Percentiles rank a stretch among this genome's conserved stretches.
phyloP scores from a whole-genome alignment of 1,140 invertebrate genomes.

The Bombus cullumanus region DNA sequence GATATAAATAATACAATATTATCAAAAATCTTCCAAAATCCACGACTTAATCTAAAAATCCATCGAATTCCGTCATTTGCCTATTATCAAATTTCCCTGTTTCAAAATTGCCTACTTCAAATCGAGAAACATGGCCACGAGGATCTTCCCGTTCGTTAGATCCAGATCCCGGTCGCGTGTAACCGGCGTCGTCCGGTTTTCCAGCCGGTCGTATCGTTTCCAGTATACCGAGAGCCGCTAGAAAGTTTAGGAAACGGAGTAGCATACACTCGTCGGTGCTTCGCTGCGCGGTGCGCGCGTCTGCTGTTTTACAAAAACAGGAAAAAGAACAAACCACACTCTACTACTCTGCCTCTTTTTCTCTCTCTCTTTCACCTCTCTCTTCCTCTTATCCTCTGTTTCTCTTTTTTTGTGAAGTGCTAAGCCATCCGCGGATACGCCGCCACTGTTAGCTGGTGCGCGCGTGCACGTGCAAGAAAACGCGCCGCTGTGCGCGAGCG shows the following conservation, averaged over 20 bases:
- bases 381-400: neutral
- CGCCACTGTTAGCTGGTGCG: neutral
- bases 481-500: constrained; percentile 2
- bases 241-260: constrained; percentile 52
- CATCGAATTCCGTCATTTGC: too few relatives aligned
- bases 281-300: constrained; percentile 34
- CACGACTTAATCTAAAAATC: too few relatives aligned
- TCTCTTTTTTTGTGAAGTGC: neutral
- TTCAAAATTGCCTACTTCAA: too few relatives aligned
- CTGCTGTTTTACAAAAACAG: constrained; percentile 29
- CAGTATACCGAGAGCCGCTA: constrained; percentile 18
- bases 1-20: too few relatives aligned
- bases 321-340: neutral
- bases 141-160: neutral
- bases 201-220: constrained; percentile 12
- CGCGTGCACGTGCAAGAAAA: neutral
- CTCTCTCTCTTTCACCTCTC: neutral
- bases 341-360: neutral
- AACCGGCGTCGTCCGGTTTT: constrained; percentile 35
- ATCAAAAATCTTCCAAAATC: too few relatives aligned
- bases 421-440: constrained; percentile 55
- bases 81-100: too few relatives aligned
- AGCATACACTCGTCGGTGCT: neutral
- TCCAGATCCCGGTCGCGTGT: constrained; percentile 10
- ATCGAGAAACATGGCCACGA: neutral